phyloP scores from a whole-genome alignment of 2,797 vertebrate species.

The Malurus splendens region DNA sequence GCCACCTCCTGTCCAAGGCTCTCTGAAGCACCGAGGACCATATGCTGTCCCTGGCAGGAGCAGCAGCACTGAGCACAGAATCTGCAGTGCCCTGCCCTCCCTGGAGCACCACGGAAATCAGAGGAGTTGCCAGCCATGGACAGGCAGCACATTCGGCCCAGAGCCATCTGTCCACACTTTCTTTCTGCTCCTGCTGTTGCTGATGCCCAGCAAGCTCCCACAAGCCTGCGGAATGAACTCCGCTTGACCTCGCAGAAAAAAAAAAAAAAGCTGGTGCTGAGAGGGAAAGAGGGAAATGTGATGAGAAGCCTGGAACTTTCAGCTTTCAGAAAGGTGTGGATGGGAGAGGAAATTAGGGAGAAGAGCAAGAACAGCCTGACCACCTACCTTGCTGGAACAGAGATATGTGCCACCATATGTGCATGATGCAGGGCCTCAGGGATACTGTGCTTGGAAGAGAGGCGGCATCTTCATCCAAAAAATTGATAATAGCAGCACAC shows the following conservation, averaged over 20 bases:
- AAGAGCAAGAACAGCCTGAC: not conserved
- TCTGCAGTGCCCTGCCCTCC: conserved; percentile 16
- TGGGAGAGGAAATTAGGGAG: not conserved
- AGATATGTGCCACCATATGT: not conserved
- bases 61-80: not conserved
- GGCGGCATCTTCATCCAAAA: not conserved
- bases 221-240: not conserved
- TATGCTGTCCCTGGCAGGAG: conserved; percentile 22
- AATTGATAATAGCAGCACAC: not conserved
- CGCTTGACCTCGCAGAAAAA: not conserved
- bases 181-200: not conserved
- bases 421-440: not conserved
- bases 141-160: not conserved
- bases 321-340: not conserved
- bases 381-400: conserved; percentile 5
- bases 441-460: not conserved
- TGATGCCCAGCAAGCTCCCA: not conserved
- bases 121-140: conserved; percentile 33
- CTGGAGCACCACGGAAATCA: not conserved
- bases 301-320: not conserved
- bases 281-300: not conserved
- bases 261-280: not conserved
- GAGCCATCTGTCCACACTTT: conserved; percentile 29
- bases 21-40: not conserved
- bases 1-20: not conserved